Evolutionary conservation across 2,797 vertebrate genomes (phyloP).

Genomic region (Botia almorhae): DNA sequence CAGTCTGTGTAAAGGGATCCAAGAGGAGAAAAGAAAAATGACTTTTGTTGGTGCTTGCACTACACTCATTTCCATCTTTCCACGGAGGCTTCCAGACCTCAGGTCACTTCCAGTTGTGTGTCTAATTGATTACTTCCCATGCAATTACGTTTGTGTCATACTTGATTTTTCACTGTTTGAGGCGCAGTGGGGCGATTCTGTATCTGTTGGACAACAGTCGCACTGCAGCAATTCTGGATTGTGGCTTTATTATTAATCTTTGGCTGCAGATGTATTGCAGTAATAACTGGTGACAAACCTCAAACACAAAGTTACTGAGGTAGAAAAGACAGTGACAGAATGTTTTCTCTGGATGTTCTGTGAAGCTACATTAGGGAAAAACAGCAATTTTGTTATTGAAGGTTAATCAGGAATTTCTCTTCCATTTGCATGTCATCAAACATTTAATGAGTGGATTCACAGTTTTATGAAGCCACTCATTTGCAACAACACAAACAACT

Average conservation of each 20-base stretch:
- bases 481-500: conserved; percentile 51
- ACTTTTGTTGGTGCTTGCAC: conserved; percentile 64
- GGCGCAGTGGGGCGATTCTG: conserved; percentile 68
- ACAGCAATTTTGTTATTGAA: neutral
- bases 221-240: conserved; percentile 64
- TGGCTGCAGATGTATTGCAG: conserved; percentile 56
- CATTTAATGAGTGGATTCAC: neutral
- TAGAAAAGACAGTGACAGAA: conserved; percentile 42
- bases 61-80: conserved; percentile 68
- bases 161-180: conserved; percentile 80
- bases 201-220: conserved; percentile 72
- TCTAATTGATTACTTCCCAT: conserved; percentile 86
- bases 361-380: neutral
- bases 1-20: conserved; percentile 2
- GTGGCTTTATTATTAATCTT: conserved; percentile 70
- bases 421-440: neutral
- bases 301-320: conserved; percentile 36
- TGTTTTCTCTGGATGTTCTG: neutral
- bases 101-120: conserved; percentile 82
- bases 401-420: neutral
- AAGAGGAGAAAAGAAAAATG: conserved; percentile 57
- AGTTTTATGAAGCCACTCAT: neutral
- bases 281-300: conserved; percentile 49
- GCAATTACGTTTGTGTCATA: conserved; percentile 85
- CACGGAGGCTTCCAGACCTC: conserved; percentile 76